These are phyloP conservation scores for Trematocara variabile DNA, from an alignment of 2,113 vertebrate genomes.

Conservation along the genomic window DNA sequence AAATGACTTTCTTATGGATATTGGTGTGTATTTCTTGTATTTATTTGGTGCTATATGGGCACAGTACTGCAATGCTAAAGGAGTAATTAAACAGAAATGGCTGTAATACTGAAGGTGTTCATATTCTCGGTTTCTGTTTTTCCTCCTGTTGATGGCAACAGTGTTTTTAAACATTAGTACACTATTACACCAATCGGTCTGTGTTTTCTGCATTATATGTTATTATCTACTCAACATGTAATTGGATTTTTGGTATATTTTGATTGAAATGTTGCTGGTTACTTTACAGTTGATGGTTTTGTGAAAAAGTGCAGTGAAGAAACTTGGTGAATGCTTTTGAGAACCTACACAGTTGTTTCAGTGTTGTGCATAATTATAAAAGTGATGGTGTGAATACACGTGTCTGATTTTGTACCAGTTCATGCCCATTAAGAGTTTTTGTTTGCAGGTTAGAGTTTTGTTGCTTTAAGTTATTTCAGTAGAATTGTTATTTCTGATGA, in stretches of 20 bases:
- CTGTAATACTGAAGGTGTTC: not conserved
- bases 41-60: constrained; percentile 22
- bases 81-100: not conserved
- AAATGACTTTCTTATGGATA: constrained; percentile 9
- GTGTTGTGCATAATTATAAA: not conserved
- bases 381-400: not conserved
- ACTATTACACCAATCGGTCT: not conserved
- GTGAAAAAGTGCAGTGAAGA: constrained; percentile 29
- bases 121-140: not conserved
- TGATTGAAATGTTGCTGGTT: not conserved
- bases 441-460: not conserved
- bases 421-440: not conserved
- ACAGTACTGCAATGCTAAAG: not conserved
- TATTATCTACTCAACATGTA: not conserved
- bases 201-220: not conserved
- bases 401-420: not conserved
- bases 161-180: not conserved
- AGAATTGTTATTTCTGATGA: not conserved
- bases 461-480: constrained; percentile 8
- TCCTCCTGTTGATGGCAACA: not conserved
- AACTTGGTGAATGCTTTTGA: not conserved
- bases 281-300: not conserved
- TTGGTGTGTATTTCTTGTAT: not conserved
- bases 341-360: not conserved
- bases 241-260: not conserved